Evolutionary conservation across 1,140 invertebrate genomes (phyloP).

Genomic region (Drosophila orosa): DNA sequence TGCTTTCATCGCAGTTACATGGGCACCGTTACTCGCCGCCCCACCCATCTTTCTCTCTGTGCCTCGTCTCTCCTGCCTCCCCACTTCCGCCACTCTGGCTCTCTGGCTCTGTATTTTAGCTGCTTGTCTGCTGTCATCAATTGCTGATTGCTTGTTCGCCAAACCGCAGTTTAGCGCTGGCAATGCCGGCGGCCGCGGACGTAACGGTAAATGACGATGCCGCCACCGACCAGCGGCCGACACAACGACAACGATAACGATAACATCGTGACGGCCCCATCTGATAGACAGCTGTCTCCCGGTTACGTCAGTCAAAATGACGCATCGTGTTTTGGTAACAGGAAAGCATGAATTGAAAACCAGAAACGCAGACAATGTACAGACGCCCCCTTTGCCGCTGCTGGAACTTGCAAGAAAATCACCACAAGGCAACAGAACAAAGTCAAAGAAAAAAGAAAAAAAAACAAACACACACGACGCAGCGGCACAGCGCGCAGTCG

Average conservation of each 20-base stretch:
- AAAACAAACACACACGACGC: slow-evolving; percentile 34
- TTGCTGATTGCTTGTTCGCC: slow-evolving; percentile 78
- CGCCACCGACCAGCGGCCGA: slow-evolving; percentile 14
- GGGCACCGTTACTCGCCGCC: slow-evolving; percentile 30
- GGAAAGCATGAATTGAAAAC: slow-evolving; percentile 78
- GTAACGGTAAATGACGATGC: slow-evolving; percentile 64
- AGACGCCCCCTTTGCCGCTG: slow-evolving; percentile 9
- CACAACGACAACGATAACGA: slow-evolving; percentile 41
- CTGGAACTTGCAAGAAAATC: slow-evolving; percentile 73
- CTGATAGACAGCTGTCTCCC: slow-evolving; percentile 84
- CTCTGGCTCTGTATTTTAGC: neutral
- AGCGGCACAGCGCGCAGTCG: slow-evolving; percentile 12
- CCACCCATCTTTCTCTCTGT: slow-evolving; percentile 8
- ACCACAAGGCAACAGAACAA: slow-evolving; percentile 74
- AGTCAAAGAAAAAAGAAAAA: slow-evolving; percentile 32
- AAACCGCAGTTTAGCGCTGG: slow-evolving; percentile 76
- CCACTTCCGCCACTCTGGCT: slow-evolving; percentile 11
- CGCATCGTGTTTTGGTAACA: slow-evolving; percentile 84
- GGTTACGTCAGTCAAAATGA: slow-evolving; percentile 85
- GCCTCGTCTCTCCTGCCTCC: neutral
- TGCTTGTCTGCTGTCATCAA: slow-evolving; percentile 27
- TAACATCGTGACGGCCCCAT: slow-evolving; percentile 54
- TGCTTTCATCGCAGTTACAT: slow-evolving; percentile 25
- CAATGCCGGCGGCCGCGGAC: slow-evolving; percentile 76
- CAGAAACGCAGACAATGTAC: slow-evolving; percentile 36